Base-by-base conservation (phyloP, 1,140 invertebrate genomes). In the Anagrus nilaparvatae region DNA sequence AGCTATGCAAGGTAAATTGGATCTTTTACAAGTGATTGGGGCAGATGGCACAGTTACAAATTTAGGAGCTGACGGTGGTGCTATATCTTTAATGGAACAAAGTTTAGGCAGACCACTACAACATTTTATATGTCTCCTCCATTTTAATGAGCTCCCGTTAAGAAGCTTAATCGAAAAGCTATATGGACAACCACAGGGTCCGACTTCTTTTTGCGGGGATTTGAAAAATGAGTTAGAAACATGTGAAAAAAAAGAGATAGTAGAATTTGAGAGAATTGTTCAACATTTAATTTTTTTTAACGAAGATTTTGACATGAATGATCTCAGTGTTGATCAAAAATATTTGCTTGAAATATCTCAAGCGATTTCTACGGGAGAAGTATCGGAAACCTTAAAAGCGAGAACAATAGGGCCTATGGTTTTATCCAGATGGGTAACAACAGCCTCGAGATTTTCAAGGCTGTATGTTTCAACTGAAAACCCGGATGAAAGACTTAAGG, bases 41-140 rank as follows among this genome's bases (percentile, higher is more conserved):
- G 62, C 55, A 44, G 57, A 60, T 41, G 54, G 59, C 16, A 60
- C 55, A 20, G 48, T 44, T 16, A 48, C 48, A 4, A 61, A 63
- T 40, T 55, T 49, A 30, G 58, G 53, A 6, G 49, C 42, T 31
- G 44, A 54, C 38, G 41, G 49, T 38, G 54, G 56, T 33, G 45
- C 52, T 9, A 55, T 60, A 21, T 28, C 40, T 29, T 34, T 34
- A 28, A 19, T 55, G 27, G 53, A 57, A 44, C 18, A 32, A 28
- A 16, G 48, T 19, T 8, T 50, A 33, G 16, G 40, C 32, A 44
- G 44, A 44, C 27, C 47, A 18, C 29, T 55, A 28, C 53, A 53
- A 46, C 53, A 47, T 51, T 32, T 49, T 38, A 48, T 61, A 34
- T 59, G 55, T 30, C 48, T 54, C 42, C 43, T 61, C 14, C 53